A percentile compares a stretch with the other conserved stretches of the same genome.
Conservation (phyloP, 2,888 invertebrate species). For the Himalopsyche kuldschensis region DNA sequence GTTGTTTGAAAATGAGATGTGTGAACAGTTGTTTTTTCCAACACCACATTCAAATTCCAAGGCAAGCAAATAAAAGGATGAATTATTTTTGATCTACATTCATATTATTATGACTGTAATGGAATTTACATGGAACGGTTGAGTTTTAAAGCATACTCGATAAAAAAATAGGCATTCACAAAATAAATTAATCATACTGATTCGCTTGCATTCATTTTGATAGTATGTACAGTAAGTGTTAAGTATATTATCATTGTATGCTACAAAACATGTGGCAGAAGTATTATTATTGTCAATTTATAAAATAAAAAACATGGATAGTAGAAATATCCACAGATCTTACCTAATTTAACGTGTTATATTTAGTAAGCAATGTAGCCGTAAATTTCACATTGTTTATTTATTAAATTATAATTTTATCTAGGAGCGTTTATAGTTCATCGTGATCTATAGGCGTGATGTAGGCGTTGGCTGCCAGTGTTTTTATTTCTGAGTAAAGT, state of each 20-base stretch:
- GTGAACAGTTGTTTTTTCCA: too few species aligned
- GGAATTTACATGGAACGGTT: too few species aligned
- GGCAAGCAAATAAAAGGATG: too few species aligned
- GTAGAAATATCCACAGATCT: not conserved
- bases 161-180: not conserved
- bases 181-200: not conserved
- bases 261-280: not conserved
- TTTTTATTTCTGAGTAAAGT: conserved; percentile 28
- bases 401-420: not conserved
- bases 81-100: too few species aligned
- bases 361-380: not conserved
- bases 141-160: not conserved
- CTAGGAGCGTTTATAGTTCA: conserved; percentile 26
- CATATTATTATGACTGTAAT: too few species aligned
- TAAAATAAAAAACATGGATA: not conserved
- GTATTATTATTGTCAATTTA: not conserved
- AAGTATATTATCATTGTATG: not conserved
- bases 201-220: not conserved
- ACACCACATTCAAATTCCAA: too few species aligned
- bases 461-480: conserved; percentile 26
- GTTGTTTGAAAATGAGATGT: too few species aligned
- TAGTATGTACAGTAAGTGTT: not conserved
- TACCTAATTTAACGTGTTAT: not conserved
- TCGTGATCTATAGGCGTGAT: conserved; percentile 37
- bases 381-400: not conserved